phyloP scores from a whole-genome alignment of 2,797 vertebrate species.

The Neomorphus geoffroyi region DNA sequence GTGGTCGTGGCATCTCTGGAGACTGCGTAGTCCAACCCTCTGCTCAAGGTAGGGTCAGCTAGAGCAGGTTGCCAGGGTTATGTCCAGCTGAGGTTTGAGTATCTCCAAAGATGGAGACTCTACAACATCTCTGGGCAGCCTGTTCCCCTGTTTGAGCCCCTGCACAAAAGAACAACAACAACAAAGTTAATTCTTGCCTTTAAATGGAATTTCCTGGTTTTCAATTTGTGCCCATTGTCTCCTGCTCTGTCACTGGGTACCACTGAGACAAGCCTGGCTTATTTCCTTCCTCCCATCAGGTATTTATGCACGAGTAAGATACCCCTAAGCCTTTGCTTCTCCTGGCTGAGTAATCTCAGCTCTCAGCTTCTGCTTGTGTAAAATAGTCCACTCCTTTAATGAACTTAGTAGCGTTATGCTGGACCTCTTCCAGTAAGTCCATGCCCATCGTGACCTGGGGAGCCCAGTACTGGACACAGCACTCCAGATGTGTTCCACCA shows the following conservation, averaged over 20 bases:
- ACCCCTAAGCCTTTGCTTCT: not conserved
- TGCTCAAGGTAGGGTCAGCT: not conserved
- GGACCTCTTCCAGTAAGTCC: not conserved
- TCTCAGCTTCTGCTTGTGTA: not conserved
- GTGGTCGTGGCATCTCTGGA: not conserved
- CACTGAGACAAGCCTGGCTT: not conserved
- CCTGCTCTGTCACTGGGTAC: not conserved
- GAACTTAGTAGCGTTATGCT: not conserved
- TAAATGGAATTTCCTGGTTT: not conserved
- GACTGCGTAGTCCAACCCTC: accelerated
- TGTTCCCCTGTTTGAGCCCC: not conserved
- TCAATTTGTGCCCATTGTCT: accelerated
- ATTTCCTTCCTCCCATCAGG: not conserved
- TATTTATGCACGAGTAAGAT: not conserved
- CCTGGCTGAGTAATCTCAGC: not conserved
- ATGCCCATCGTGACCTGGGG: not conserved
- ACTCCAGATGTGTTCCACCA: not conserved
- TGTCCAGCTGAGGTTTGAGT: not conserved
- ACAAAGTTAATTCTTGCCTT: not conserved
- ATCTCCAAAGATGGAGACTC: not conserved
- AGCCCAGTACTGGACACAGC: not conserved
- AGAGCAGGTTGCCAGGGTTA: not conserved
- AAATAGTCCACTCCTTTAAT: not conserved
- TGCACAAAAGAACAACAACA: not conserved
- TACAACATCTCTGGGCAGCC: not conserved